Percentiles rank a stretch among this genome's conserved stretches.
Evolutionary conservation across 2,797 vertebrate species (phyloP).

Genomic region (Neoniphon sammara): DNA sequence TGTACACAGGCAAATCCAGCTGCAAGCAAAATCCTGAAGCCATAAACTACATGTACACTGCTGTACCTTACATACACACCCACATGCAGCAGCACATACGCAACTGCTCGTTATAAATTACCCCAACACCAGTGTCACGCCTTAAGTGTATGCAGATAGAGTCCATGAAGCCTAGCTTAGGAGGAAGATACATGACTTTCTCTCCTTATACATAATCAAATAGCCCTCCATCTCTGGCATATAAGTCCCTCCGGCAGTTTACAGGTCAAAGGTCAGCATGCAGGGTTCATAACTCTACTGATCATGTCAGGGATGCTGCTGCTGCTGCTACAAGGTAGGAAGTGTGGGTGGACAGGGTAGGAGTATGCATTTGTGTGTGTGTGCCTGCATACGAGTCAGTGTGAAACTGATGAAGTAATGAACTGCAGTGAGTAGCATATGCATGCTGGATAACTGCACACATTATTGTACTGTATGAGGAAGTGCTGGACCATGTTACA

Average conservation of each 20-base stretch:
- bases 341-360: conserved; percentile 11
- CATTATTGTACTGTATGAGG: neutral
- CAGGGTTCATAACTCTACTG: conserved; percentile 40
- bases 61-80: neutral
- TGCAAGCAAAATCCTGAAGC: neutral
- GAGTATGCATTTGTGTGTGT: conserved; percentile 8
- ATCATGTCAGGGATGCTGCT: conserved; percentile 17
- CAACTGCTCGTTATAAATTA: conserved; percentile 21
- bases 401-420: neutral
- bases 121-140: neutral
- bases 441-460: neutral
- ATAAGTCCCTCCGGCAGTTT: conserved; percentile 39
- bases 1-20: neutral
- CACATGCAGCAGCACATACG: neutral
- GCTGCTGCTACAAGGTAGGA: conserved; percentile 15
- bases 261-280: conserved; percentile 50
- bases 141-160: conserved; percentile 1
- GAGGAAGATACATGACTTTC: conserved; percentile 36
- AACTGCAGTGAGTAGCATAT: neutral
- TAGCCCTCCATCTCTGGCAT: conserved; percentile 22
- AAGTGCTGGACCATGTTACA: conserved; percentile 18
- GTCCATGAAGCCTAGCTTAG: neutral
- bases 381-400: neutral
- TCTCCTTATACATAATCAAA: conserved; percentile 53
- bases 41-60: neutral